Percentiles rank a stretch among this genome's conserved stretches.
Conservation (phyloP, 2,888 invertebrate species). For the Rapana venosa region DNA sequence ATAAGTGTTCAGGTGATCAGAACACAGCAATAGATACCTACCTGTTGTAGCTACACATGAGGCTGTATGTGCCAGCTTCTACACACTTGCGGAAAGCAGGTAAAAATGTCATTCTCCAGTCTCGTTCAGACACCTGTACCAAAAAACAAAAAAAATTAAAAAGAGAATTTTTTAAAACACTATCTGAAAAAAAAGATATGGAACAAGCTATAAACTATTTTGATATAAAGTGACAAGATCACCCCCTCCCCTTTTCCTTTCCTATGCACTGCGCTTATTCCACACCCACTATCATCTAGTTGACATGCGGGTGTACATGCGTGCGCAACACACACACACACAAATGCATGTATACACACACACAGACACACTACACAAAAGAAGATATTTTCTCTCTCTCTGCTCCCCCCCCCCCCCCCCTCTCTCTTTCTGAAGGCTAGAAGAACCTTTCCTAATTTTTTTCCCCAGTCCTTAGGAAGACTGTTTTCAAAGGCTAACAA, state of each 20-base stretch:
- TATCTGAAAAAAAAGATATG: background rate
- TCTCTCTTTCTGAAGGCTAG: background rate
- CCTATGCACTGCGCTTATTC: too few relatives aligned
- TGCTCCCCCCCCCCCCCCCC: background rate
- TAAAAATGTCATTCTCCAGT: conserved; percentile 73
- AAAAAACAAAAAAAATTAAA: background rate
- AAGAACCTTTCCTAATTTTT: background rate
- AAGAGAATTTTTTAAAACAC: too few relatives aligned
- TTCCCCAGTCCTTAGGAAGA: too few relatives aligned
- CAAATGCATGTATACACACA: background rate
- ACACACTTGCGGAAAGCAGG: conserved; percentile 73
- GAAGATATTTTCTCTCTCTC: background rate
- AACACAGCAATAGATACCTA: conserved; percentile 41
- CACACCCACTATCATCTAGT: too few relatives aligned
- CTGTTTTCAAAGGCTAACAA: too few relatives aligned
- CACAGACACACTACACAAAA: background rate
- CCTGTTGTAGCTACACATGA: conserved; percentile 78
- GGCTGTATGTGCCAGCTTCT: conserved; percentile 71
- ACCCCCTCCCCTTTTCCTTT: too few relatives aligned
- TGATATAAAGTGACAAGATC: background rate
- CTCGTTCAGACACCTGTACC: conserved; percentile 68
- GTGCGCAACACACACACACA: background rate
- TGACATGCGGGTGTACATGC: too few relatives aligned
- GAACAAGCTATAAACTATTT: background rate
- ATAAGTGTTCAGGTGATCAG: background rate